Conservation (phyloP, 2,113 vertebrate species). For the Otocyon megalotis region DNA sequence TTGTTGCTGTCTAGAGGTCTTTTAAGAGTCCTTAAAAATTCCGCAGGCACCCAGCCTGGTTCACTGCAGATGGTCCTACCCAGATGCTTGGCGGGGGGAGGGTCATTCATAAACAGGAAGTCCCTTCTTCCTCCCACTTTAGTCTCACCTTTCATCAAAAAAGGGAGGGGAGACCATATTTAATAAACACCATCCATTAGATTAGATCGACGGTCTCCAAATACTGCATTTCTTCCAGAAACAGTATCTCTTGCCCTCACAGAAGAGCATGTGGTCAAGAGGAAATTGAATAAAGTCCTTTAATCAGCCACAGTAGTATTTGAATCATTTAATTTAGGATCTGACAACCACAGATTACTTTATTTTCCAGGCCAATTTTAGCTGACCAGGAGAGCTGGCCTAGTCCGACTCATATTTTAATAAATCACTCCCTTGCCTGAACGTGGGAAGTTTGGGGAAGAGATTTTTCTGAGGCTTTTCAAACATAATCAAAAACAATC, state of each 20-base stretch:
- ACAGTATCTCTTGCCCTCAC: conserved; percentile 74
- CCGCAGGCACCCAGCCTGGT: not conserved
- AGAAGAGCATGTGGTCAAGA: conserved; percentile 82
- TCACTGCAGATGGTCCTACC: not conserved
- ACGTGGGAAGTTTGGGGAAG: conserved; percentile 63
- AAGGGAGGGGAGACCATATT: conserved; percentile 81
- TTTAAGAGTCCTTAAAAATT: conserved; percentile 32
- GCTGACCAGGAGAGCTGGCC: conserved; percentile 75
- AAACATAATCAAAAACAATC: conserved; percentile 52
- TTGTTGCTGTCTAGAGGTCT: conserved; percentile 44
- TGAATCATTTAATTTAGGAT: conserved; percentile 86
- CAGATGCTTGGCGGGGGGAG: not conserved
- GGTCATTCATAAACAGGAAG: not conserved
- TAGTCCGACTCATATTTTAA: conserved; percentile 83
- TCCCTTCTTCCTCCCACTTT: conserved; percentile 74
- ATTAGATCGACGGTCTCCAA: conserved; percentile 83
- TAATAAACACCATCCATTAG: conserved; percentile 83
- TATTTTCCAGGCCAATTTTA: conserved; percentile 83
- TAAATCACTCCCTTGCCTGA: conserved; percentile 81
- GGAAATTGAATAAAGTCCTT: conserved; percentile 86
- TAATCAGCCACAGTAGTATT: conserved; percentile 84
- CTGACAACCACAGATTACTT: conserved; percentile 79
- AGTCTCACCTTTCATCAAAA: conserved; percentile 83
- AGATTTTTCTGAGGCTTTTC: conserved; percentile 65
- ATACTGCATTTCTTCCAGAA: conserved; percentile 84